Percentiles rank a stretch among this genome's conserved stretches.
Evolutionary conservation across 2,113 vertebrate species (phyloP).

Genomic region (Phasianus colchicus): DNA sequence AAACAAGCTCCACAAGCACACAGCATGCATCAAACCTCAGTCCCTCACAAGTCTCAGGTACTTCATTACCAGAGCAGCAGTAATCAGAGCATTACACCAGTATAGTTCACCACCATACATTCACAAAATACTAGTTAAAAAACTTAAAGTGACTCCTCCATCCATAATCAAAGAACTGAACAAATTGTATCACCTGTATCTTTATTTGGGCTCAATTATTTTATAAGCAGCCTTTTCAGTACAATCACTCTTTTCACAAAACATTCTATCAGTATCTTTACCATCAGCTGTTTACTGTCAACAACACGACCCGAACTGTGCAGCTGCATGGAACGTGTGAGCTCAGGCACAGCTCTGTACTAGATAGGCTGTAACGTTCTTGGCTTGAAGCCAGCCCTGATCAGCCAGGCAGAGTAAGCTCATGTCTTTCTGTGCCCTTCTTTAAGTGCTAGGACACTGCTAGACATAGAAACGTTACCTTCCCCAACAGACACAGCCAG

Average conservation of each 20-base stretch:
- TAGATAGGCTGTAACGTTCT: not conserved
- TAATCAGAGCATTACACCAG: not conserved
- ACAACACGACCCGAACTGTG: accelerated
- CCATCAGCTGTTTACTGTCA: not conserved
- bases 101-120: accelerated
- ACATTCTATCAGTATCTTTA: accelerated
- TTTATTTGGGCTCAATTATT: not conserved
- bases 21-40: accelerated
- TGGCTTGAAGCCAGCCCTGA: not conserved
- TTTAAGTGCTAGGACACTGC: not conserved
- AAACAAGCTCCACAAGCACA: not conserved
- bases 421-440: not conserved
- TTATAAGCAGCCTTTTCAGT: not conserved
- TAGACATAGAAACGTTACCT: not conserved
- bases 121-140: not conserved
- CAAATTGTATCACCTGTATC: not conserved
- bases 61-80: not conserved
- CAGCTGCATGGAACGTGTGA: not conserved
- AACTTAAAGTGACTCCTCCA: not conserved
- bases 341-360: not conserved
- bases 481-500: not conserved
- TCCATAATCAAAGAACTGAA: not conserved
- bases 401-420: not conserved
- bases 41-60: not conserved
- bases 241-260: not conserved